Base-by-base conservation (phyloP, 2,888 invertebrate species). In the Brachyptera risi region DNA sequence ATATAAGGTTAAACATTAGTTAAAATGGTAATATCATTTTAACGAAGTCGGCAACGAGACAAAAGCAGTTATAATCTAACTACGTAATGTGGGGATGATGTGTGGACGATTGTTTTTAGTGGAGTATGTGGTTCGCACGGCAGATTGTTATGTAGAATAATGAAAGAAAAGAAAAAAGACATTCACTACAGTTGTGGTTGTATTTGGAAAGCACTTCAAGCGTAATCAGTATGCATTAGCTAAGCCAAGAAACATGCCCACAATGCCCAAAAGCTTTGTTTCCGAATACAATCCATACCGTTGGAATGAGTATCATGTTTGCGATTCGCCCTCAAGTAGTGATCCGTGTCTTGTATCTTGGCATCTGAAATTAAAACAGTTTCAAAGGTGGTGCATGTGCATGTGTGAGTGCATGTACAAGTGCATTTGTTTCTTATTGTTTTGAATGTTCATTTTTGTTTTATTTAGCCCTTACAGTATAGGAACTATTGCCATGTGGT, bases 241-340 rank as follows among this genome's bases (percentile, higher is more conserved):
- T 15, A 54, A 54, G 54, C 54, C 35, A 54, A 54, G 51, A 51
- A 15, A 21, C 54, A 54, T 54, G 54, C 54, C 37, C 54, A 47
- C 19, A 19, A 24, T 23, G n/a, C 47, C 24, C 35, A 37, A 37
- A 31, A 54, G 54, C 37, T 54, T 19, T 35, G 54, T 51, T 27
- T 51, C 37, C 37, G 23, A 54, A 37, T 54, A 37, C 54, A 54
- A 35, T 54, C n/a, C 54, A 54, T 54, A 65, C 63, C 63, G 59
- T 65, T 51, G 27, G 23, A 62, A 59, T 61, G 51, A 61, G 61
- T 56, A 58, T 65, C 62, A 50, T 67, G 67, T 65, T 67, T 67
- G 60, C 66, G 65, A 64, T 67, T 59, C 65, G 63, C 62, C 61
- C 67, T 63, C 57, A 63, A 64, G 49, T 59, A 51, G 31, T 51